phyloP scores from a whole-genome alignment of 2,888 invertebrate species.

The Apodemia mormo region DNA sequence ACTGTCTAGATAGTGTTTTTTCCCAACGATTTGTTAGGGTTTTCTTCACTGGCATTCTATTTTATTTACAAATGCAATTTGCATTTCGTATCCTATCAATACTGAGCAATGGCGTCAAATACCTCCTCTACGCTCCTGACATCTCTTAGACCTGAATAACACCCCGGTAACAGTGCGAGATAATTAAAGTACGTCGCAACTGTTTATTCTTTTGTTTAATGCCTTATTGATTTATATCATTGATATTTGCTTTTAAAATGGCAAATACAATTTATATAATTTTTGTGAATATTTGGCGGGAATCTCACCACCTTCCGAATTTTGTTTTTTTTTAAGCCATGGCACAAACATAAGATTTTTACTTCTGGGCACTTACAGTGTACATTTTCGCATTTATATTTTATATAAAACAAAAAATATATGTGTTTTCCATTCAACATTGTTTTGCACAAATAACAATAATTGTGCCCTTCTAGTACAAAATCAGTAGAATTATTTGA shows the following conservation, averaged over 20 bases:
- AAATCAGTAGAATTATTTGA: neutral
- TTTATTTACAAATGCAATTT: slow-evolving; percentile 10
- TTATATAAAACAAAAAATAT: neutral
- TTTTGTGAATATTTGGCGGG: slow-evolving; percentile 52
- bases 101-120: slow-evolving; percentile 53
- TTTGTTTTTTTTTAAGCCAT: slow-evolving; percentile 42
- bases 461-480: neutral
- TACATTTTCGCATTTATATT: slow-evolving; percentile 25
- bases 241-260: slow-evolving; percentile 39
- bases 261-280: slow-evolving; percentile 34
- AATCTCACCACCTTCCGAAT: slow-evolving; percentile 61
- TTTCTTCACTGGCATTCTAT: slow-evolving; percentile 35
- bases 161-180: slow-evolving; percentile 79
- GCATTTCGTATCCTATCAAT: neutral
- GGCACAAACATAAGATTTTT: slow-evolving; percentile 79
- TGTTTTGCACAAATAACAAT: neutral
- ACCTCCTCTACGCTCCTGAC: slow-evolving; percentile 77
- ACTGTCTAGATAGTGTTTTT: neutral
- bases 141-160: slow-evolving; percentile 71
- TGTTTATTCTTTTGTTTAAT: slow-evolving; percentile 76
- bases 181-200: slow-evolving; percentile 64
- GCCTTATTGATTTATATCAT: slow-evolving; percentile 50
- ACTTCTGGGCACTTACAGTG: slow-evolving; percentile 77
- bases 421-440: neutral
- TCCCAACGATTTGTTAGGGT: slow-evolving; percentile 16